A percentile compares a stretch with the other conserved stretches of the same genome.
Evolutionary conservation across 2,113 vertebrate species (phyloP).

Genomic region (Apteryx mantelli): DNA sequence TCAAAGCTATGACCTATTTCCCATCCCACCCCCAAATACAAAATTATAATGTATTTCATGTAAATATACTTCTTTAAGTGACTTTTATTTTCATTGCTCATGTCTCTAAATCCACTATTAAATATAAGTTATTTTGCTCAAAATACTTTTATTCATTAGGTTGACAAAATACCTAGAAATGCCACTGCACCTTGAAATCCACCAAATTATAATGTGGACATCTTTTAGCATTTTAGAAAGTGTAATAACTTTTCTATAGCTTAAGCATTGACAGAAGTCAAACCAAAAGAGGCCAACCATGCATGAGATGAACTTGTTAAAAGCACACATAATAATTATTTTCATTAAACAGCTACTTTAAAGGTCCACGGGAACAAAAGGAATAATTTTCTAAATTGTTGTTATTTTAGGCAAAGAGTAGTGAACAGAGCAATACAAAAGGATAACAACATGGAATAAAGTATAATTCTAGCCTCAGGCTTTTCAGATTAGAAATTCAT

Average conservation of each 20-base stretch:
- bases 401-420: neutral
- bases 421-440: accelerated
- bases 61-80: neutral
- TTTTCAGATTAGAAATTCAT: neutral
- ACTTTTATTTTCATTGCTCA: neutral
- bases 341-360: neutral
- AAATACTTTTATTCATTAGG: neutral
- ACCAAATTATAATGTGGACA: neutral
- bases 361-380: neutral
- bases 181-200: neutral
- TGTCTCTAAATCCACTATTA: neutral
- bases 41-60: neutral
- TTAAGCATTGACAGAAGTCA: neutral
- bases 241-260: neutral
- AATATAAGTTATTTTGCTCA: neutral
- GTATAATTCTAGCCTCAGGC: neutral
- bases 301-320: neutral
- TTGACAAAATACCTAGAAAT: neutral
- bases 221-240: neutral
- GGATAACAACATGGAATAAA: neutral
- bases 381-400: neutral
- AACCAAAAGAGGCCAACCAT: neutral
- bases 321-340: neutral
- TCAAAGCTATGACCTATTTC: neutral
- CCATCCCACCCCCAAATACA: neutral